Evolutionary conservation across 2,888 invertebrate genomes (phyloP), one percentile per base, ranked within the genome.

Genomic region (Athrips mouffetella): DNA sequence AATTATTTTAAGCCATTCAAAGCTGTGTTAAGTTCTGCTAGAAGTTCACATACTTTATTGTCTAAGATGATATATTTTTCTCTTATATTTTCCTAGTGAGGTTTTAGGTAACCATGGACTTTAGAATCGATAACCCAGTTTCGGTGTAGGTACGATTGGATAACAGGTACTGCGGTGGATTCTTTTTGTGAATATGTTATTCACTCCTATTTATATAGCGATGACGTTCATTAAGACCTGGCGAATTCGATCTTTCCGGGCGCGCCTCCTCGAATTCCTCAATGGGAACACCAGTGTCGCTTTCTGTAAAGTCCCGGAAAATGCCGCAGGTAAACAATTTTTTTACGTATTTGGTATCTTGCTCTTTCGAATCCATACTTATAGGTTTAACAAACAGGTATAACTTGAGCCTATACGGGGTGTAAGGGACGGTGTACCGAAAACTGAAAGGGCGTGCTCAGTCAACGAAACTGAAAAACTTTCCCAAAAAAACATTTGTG

Each of bases 171-270:
- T n/a, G n/a, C n/a, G n/a, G n/a, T n/a, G n/a, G n/a, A n/a, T n/a
- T n/a, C 35, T 27, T 47, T 21, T 15, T 27, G 20, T 31, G 33
- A 84, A 53, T 56, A 94, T 94, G 94, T 80, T 96, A 74, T 90
- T 96, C 65, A 95, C 96, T 30, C 83, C 96, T 46, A 94, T 93
- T 80, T 96, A 96, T 77, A 92, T 94, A 85, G 93, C 94, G 69
- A 93, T 95, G 68, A 96, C 96, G 54, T 92, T 94, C 77, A 83
- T 95, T 60, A 95, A 95, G 80, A 92, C 94, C 71, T 94, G 94
- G 93, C 90, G 94, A 48, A 90, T 95, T 55, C 91, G 92, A 45
- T 91, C 92, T 20, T 90, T 95, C 54, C 90, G 91, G 66, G 90
- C 91, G 63, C 93, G 93, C 63, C 89, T 96, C 42, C 89, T 90